phyloP scores from a whole-genome alignment of 2,888 invertebrate species.

The Adineta ricciae region DNA sequence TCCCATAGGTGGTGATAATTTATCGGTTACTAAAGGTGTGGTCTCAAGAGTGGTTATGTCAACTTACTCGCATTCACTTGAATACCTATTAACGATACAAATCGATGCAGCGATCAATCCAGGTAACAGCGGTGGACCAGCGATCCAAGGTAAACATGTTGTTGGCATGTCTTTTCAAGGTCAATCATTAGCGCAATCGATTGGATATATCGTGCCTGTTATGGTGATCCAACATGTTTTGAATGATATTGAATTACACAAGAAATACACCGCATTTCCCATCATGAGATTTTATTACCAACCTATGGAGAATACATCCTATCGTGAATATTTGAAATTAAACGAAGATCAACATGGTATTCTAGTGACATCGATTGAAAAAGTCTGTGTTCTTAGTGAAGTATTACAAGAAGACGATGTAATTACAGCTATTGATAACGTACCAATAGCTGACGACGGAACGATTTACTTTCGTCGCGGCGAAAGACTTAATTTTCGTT shows the following conservation, averaged over 20 bases:
- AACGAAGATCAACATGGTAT: slow-evolving; percentile 21
- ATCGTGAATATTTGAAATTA: background rate
- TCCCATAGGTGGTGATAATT: slow-evolving; percentile 19
- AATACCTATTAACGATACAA: background rate
- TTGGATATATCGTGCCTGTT: slow-evolving; percentile 1
- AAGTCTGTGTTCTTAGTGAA: background rate
- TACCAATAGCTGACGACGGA: background rate
- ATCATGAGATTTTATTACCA: background rate
- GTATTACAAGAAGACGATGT: slow-evolving; percentile 16
- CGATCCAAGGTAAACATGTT: slow-evolving; percentile 9
- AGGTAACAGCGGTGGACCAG: slow-evolving; percentile 9
- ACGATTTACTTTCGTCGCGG: slow-evolving; percentile 11
- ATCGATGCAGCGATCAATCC: slow-evolving; percentile 11
- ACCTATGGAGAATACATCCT: background rate
- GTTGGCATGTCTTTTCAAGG: background rate
- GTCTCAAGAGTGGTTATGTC: slow-evolving; percentile 18
- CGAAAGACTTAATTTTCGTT: background rate
- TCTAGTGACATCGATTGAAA: background rate
- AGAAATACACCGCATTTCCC: background rate
- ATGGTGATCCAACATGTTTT: background rate
- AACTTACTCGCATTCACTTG: background rate
- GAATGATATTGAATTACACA: slow-evolving; percentile 12
- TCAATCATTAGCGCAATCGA: background rate
- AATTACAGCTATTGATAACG: background rate
- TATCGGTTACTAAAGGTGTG: slow-evolving; percentile 20